phyloP scores from a whole-genome alignment of 2,797 vertebrate genomes.

The Melanotaenia nigrans region DNA sequence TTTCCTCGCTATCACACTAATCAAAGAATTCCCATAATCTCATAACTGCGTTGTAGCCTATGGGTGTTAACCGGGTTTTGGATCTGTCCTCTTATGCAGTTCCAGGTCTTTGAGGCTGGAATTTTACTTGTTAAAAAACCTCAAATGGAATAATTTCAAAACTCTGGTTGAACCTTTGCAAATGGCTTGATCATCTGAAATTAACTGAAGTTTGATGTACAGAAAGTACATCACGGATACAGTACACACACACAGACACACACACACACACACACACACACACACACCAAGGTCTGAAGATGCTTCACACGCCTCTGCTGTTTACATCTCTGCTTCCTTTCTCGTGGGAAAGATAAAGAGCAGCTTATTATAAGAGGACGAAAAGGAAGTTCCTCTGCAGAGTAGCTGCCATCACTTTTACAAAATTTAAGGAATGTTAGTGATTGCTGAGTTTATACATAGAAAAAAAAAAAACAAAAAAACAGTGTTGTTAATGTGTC shows the following conservation, averaged over 20 bases:
- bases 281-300: constrained; percentile 27
- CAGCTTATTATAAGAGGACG: constrained; percentile 42
- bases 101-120: background rate
- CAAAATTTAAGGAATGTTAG: constrained; percentile 29
- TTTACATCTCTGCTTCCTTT: constrained; percentile 75
- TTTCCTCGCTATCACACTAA: background rate
- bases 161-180: background rate
- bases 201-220: background rate
- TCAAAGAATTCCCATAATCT: background rate
- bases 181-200: background rate
- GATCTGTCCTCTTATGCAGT: background rate
- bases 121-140: background rate
- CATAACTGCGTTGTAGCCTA: no score
- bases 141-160: background rate
- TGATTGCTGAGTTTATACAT: background rate
- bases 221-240: background rate
- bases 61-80: background rate
- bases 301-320: constrained; percentile 53
- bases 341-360: constrained; percentile 68
- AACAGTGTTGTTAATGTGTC: background rate
- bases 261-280: constrained; percentile 12
- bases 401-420: constrained; percentile 24
- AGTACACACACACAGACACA: background rate
- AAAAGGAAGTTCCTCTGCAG: constrained; percentile 37
- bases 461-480: background rate